These are phyloP conservation scores for Rhombomys opimus DNA, from an alignment of 2,113 vertebrate genomes.

Conservation along the genomic window DNA sequence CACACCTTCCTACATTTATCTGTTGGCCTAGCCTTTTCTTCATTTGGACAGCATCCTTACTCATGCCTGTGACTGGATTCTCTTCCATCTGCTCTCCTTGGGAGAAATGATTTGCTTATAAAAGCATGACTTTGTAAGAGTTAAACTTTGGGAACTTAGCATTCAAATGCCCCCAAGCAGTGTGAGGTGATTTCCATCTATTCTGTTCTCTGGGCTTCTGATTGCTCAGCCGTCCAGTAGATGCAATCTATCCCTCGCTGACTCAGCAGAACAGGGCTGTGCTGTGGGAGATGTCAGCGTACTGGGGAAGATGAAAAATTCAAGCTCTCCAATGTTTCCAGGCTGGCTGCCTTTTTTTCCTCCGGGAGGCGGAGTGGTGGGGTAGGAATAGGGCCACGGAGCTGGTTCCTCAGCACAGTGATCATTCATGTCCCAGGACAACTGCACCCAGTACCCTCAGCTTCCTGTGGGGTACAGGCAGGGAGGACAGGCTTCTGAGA, in stretches of 20 bases:
- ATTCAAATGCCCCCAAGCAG: not conserved
- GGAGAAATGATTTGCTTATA: not conserved
- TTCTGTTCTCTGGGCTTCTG: not conserved
- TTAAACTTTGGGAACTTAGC: not conserved
- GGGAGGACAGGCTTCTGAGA: too few species aligned
- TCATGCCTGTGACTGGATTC: too few species aligned
- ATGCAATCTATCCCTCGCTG: not conserved
- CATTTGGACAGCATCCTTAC: not conserved
- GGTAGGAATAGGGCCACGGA: not conserved
- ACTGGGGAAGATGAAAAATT: not conserved
- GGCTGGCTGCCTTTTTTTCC: not conserved
- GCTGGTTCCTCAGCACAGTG: not conserved
- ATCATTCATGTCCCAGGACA: rapidly evolving
- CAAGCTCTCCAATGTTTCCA: not conserved
- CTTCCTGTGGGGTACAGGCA: not conserved
- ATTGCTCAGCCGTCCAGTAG: rapidly evolving
- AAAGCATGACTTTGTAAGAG: not conserved
- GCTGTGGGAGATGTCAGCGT: not conserved
- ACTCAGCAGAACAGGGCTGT: not conserved
- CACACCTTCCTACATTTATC: too few species aligned
- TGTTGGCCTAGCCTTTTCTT: not conserved
- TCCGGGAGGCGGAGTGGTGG: not conserved
- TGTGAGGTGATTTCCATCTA: not conserved
- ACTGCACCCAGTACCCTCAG: rapidly evolving
- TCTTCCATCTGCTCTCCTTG: not conserved